Base-by-base conservation (phyloP, 2,113 vertebrate species). In the Sylvia atricapilla region DNA sequence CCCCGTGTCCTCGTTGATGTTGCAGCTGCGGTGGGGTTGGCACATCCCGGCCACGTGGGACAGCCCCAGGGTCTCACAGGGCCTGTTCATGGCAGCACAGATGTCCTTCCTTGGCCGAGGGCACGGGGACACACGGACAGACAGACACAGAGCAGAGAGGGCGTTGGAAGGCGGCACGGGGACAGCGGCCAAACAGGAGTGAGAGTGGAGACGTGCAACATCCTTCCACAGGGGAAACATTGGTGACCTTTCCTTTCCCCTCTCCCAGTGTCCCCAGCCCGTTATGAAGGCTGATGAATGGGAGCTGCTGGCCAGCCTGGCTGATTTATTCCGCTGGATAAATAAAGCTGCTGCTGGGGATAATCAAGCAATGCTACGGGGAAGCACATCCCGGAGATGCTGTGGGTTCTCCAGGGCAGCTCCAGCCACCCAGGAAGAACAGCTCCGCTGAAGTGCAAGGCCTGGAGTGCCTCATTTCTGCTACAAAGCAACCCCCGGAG, bases 41-140 rank as follows among this genome's bases (percentile, higher is more conserved):
- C 99, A 99, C 98, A 99, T 99, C 56, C 99, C 99, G 0, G 99
- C 98, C 94, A 99, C 98, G 2, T 99, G 99, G 24, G 99, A 99
- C 96, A 99, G 97, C 12, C 99, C 99, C 97, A 99, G 94, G 11
- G 99, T 99, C 98, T 99, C 99, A 11, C 99, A 99, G 2, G 99
- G 99, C 70, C 94, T 97, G 97, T 99, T 99, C 98, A 98, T 97
- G n/a, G 98, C 95, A 0, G 98, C 98, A n/a, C 99, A 99, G 96
- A 99, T 98, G 97, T 99, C 99, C 96, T 99, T 99, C 98, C 99
- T 99, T 90, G 64, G 75, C 67, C 3, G 2, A 10, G 63, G 84
- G 43, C 5, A 25, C 0, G 15, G 21, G n/a, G 12, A 77, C 27
- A 91, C 20, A 86, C n/a, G 37, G 23, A 88, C 47, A 92, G 39